Percentiles rank a stretch among this genome's conserved stretches.
Conservation (phyloP, 2,113 vertebrate species). For the Peucedramus taeniatus region DNA sequence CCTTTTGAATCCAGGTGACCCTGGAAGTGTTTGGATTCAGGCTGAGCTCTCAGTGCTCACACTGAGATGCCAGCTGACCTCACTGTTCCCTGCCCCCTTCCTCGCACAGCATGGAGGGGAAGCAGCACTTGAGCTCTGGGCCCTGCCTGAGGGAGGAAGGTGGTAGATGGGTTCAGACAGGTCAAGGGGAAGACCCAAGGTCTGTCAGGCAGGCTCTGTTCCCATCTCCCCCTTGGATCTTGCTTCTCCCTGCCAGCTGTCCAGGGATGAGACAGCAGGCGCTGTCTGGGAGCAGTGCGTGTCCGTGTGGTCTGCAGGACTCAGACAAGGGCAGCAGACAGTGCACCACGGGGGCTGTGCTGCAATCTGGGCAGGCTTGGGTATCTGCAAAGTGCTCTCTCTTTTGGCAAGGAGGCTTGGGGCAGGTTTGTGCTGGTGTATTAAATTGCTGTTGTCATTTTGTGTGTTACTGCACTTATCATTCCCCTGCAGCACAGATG, state of each 20-base stretch:
- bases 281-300: not conserved
- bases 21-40: not conserved
- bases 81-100: not conserved
- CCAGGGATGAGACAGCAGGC: not conserved
- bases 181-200: not conserved
- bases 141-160: not conserved
- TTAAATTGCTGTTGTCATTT: not conserved
- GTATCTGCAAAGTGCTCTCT: not conserved
- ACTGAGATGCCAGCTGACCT: not conserved
- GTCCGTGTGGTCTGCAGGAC: not conserved
- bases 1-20: not conserved
- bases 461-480: not conserved
- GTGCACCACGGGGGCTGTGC: not conserved
- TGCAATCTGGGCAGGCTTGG: not conserved
- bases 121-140: accelerated
- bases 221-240: not conserved
- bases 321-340: conserved; percentile 19
- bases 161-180: not conserved
- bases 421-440: not conserved
- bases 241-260: not conserved
- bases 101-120: accelerated
- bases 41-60: not conserved
- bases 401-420: not conserved
- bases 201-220: not conserved
- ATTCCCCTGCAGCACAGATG: not conserved